Evolutionary conservation across 2,888 invertebrate genomes (phyloP), one percentile per base, ranked within the genome.

Genomic region (Athrips mouffetella): DNA sequence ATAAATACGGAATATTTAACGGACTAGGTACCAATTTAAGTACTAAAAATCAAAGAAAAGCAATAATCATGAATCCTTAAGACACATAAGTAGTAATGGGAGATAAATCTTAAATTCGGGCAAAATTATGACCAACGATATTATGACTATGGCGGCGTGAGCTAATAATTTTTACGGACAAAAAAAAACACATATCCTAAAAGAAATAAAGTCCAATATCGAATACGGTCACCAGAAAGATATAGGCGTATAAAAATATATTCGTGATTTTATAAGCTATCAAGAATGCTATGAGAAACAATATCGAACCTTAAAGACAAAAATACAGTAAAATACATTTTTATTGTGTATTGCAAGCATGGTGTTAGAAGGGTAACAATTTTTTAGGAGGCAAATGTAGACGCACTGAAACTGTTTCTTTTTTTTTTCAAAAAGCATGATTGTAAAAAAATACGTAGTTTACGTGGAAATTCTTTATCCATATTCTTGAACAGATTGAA

Each of bases 51-150:
- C 42, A 42, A 30, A 16, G 29, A 15, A n/a, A 16, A 21, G 2
- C n/a, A 29, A 5, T 1, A 16, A 7, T n/a, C 42, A 42, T 42
- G 42, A 42, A 42, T 42, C 30, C 30, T 29, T 42, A 37, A 15
- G 25, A 31, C 29, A 44, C 47, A 50, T 47, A 41, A 50, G 45
- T 47, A 30, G 37, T 47, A 47, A 50, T 50, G 16, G 47, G 31
- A 18, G 30, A 45, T 47, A 50, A 50, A 50, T 31, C 21, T 45
- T 15, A 45, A 47, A 39, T 13, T 27, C 31, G 11, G 30, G 6
- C 39, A 31, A 44, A 45, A 50, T 50, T 50, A 50, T 50, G 47
- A 31, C 50, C 50, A 47, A 45, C 18, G 47, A 50, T 47, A 50
- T 45, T 39, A 33, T 33, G 41, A 23, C 27, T 33, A 46, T 46